Percentiles rank a stretch among this genome's conserved stretches.
These are phyloP conservation scores for Isurus oxyrinchus DNA, from an alignment of 2,113 vertebrate species.

Conservation along the genomic window DNA sequence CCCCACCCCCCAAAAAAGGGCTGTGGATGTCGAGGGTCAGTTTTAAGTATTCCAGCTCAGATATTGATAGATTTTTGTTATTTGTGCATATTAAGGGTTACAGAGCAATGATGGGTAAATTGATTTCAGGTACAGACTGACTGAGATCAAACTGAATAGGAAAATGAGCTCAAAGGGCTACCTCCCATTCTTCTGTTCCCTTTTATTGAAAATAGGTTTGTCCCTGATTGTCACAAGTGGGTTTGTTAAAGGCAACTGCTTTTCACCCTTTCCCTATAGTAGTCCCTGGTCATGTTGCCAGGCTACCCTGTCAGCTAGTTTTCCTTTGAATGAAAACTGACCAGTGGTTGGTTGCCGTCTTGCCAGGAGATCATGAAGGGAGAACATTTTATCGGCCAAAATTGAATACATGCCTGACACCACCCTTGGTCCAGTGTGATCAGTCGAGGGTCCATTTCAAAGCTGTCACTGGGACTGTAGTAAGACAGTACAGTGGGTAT, in stretches of 20 bases:
- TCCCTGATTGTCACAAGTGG: not conserved
- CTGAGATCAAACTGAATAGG: not conserved
- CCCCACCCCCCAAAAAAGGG: not conserved
- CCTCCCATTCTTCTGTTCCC: not conserved
- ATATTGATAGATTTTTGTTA: not conserved
- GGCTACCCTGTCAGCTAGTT: not conserved
- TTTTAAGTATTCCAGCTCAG: not conserved
- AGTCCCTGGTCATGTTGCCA: not conserved
- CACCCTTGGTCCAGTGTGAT: not conserved
- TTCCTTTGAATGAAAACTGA: not conserved
- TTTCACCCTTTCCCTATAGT: not conserved
- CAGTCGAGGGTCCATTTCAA: not conserved
- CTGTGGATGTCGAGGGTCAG: not conserved
- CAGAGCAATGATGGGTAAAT: not conserved
- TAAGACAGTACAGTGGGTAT: not conserved
- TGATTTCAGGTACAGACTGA: not conserved
- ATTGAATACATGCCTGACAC: not conserved
- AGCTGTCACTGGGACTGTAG: not conserved
- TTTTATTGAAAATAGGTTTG: not conserved
- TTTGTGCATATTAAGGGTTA: not conserved
- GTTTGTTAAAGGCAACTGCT: not conserved
- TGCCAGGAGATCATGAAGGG: not conserved
- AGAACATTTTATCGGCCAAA: not conserved
- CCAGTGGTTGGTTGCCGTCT: not conserved
- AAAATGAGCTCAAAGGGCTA: not conserved